Percentiles rank a stretch among this genome's conserved stretches.
Conservation (phyloP, 1,140 invertebrate species). For the Formica selysi region DNA sequence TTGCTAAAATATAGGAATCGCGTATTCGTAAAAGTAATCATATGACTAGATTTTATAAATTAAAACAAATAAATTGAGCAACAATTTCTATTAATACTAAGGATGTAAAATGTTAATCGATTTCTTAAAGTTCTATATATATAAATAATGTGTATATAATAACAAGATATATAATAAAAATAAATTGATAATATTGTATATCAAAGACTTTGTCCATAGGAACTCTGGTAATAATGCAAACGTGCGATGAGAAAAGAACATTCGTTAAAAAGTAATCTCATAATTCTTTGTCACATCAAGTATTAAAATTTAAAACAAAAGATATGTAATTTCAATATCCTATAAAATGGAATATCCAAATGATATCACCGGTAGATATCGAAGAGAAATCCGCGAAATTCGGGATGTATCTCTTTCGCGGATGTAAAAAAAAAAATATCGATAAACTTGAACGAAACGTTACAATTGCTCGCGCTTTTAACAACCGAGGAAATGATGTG, state of each 20-base stretch:
- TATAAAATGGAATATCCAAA: conserved; percentile 2
- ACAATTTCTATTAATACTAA: neutral
- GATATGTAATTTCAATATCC: neutral
- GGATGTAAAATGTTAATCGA: neutral
- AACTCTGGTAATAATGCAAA: conserved; percentile 28
- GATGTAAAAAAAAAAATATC: conserved; percentile 13
- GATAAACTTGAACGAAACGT: conserved; percentile 50
- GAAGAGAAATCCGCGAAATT: neutral
- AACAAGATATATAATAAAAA: conserved; percentile 20
- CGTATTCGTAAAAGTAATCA: neutral
- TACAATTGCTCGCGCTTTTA: conserved; percentile 59
- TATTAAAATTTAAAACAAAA: neutral
- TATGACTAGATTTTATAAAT: conserved; percentile 4
- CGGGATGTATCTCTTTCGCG: neutral
- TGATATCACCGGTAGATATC: neutral
- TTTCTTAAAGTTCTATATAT: neutral
- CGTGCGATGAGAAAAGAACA: neutral
- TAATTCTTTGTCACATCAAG: neutral
- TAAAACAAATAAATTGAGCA: conserved; percentile 30
- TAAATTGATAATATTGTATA: neutral
- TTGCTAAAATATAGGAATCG: conserved; percentile 3
- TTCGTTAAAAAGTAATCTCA: conserved; percentile 7
- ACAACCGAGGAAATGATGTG: conserved; percentile 73
- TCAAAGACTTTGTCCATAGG: conserved; percentile 1
- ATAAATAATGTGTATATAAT: conserved; percentile 9